These are phyloP conservation scores for Sminthurinus aureus DNA, from an alignment of 2,888 invertebrate genomes.

Conservation along the genomic window DNA sequence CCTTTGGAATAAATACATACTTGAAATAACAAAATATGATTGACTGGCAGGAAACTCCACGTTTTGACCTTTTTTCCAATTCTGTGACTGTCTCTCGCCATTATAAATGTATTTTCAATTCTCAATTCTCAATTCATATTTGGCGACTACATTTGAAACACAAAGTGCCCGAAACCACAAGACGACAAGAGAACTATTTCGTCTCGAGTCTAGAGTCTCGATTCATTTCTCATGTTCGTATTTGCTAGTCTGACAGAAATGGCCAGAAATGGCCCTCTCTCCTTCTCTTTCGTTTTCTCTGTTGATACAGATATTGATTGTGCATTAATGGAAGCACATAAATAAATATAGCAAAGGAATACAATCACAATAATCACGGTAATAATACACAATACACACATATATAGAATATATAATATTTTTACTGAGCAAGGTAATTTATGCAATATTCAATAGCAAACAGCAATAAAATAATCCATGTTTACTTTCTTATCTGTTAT, in stretches of 20 bases:
- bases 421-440: too few species aligned
- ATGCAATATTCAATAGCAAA: too few species aligned
- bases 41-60: constrained; percentile 12
- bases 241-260: not conserved
- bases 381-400: too few species aligned
- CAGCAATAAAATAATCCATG: too few species aligned
- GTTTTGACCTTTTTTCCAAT: constrained; percentile 21
- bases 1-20: too few species aligned
- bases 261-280: not conserved
- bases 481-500: too few species aligned
- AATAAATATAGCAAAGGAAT: too few species aligned
- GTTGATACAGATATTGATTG: not conserved
- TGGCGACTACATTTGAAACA: not conserved
- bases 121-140: not conserved
- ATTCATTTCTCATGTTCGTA: not conserved
- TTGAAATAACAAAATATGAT: constrained; percentile 5
- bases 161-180: constrained; percentile 15
- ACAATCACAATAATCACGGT: too few species aligned
- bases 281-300: not conserved
- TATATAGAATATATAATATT: too few species aligned
- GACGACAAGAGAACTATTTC: not conserved
- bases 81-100: not conserved
- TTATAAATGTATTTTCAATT: not conserved
- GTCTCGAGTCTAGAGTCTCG: not conserved
- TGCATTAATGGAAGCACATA: too few species aligned